Percentiles rank a stretch among this genome's conserved stretches.
Evolutionary conservation across 2,797 vertebrate genomes (phyloP).

Genomic region (Cyprinodon diabolis): DNA sequence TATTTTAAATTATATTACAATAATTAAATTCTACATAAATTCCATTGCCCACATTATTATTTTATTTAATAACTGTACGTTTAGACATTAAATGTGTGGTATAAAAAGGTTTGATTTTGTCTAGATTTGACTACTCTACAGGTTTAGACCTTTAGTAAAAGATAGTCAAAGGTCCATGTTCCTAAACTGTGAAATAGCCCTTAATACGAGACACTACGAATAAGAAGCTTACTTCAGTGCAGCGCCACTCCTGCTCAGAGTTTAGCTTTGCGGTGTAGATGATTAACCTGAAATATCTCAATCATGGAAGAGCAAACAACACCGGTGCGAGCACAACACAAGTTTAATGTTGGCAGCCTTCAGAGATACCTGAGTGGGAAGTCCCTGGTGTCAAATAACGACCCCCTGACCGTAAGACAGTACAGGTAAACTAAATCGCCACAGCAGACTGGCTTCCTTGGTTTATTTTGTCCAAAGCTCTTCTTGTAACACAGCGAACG

Average conservation of each 20-base stretch:
- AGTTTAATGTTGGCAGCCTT: constrained; percentile 76
- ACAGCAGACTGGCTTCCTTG: neutral
- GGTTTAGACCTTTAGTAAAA: too few species aligned
- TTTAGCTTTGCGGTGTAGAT: constrained; percentile 5
- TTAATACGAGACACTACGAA: neutral
- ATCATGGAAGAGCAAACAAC: constrained; percentile 73
- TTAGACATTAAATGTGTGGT: neutral
- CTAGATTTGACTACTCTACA: too few species aligned
- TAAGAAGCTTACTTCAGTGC: neutral
- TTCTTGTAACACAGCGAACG: neutral
- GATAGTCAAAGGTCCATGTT: too few species aligned
- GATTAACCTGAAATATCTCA: constrained; percentile 31
- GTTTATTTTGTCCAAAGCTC: neutral
- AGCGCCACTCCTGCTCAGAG: neutral
- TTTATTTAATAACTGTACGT: neutral
- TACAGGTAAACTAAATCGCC: constrained; percentile 82
- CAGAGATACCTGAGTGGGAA: constrained; percentile 79
- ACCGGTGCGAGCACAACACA: constrained; percentile 81
- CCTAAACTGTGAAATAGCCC: neutral
- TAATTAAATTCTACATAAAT: too few species aligned
- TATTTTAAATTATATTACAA: too few species aligned
- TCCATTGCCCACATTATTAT: neutral
- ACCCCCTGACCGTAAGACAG: constrained; percentile 78
- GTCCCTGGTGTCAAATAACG: constrained; percentile 70
- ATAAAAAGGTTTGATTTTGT: neutral